Evolutionary conservation across 2,113 vertebrate genomes (phyloP).

Genomic region (Chaetodon auriga): DNA sequence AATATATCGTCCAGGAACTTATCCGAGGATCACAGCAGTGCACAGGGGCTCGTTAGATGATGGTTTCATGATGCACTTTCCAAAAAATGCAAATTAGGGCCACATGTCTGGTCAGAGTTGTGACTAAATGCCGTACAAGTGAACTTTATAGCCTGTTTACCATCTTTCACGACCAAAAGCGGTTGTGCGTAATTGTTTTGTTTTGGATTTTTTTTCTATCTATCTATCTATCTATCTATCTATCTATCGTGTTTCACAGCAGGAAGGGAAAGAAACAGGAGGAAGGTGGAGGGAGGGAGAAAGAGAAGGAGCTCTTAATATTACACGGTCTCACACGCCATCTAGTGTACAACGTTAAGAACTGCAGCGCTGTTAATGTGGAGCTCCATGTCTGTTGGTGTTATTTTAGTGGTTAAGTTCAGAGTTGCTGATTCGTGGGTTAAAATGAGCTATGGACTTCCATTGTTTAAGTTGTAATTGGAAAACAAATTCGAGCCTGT

Average conservation of each 20-base stretch:
- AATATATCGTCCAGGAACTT: constrained; percentile 7
- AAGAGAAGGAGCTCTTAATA: constrained; percentile 37
- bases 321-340: constrained; percentile 80
- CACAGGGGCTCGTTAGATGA: background rate
- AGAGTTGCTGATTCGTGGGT: constrained; percentile 21
- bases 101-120: constrained; percentile 16
- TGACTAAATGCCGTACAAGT: constrained; percentile 22
- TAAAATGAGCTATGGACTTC: constrained; percentile 14
- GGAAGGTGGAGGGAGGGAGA: constrained; percentile 27
- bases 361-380: constrained; percentile 37
- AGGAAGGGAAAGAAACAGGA: constrained; percentile 32
- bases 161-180: constrained; percentile 1
- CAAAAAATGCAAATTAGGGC: constrained; percentile 37
- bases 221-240: constrained; percentile 49
- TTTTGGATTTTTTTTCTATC: constrained; percentile 30
- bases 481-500: background rate
- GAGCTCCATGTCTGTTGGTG: background rate
- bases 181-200: background rate
- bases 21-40: background rate
- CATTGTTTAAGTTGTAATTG: background rate
- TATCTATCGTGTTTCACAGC: constrained; percentile 34
- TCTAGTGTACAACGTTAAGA: constrained; percentile 68
- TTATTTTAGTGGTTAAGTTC: constrained; percentile 1
- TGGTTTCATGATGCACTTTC: constrained; percentile 26
- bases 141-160: constrained; percentile 33